Evolutionary conservation across 2,113 vertebrate genomes (phyloP), one percentile per base, ranked within the genome.

Genomic region (Panthera tigris): DNA sequence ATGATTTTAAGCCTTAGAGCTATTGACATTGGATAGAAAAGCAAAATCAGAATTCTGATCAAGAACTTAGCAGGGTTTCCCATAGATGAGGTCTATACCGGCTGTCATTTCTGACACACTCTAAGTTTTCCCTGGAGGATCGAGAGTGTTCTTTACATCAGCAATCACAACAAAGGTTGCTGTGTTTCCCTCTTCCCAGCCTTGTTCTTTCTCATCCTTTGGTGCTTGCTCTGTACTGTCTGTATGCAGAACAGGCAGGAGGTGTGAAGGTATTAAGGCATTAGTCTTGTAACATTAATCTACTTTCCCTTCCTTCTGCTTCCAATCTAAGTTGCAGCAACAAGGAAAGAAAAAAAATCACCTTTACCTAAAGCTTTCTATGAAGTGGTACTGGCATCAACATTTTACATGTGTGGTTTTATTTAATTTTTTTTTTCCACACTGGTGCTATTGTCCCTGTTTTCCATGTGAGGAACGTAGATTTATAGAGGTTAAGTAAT

Each of bases 141-240:
- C 5, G 6, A 61, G 4, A 45, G 16, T 8, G 18, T 65, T 87
- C 21, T 25, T 73, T 86, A 18, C 33, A 2, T 31, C 36, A 71
- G 9, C 7, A 3, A 15, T 41, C 50, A 0, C 19, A 45, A 7
- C 39, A 25, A 4, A 39, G 4, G 0, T 39, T 4, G 2, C 16
- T 55, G 3, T 12, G 0, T 68, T 84, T 65, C 41, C 48, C 25
- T 21, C 5, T 79, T 5, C 1, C 10, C 41, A 74, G n/a, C 21
- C 36, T 33, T 55, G 15, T 55, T 14, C 0, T 8, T 78, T 36
- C 45, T 65, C 23, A 63, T 27, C 5, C 16, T 45, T 87, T 31
- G 10, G 1, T 73, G 5, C 68, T 86, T 66, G 19, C 25, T 50
- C 79, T 83, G 5, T 36, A 23, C 29, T 48, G 0, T 19, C 52